These are phyloP conservation scores for Psittacus erithacus DNA, from an alignment of 2,113 vertebrate genomes.

Conservation along the genomic window DNA sequence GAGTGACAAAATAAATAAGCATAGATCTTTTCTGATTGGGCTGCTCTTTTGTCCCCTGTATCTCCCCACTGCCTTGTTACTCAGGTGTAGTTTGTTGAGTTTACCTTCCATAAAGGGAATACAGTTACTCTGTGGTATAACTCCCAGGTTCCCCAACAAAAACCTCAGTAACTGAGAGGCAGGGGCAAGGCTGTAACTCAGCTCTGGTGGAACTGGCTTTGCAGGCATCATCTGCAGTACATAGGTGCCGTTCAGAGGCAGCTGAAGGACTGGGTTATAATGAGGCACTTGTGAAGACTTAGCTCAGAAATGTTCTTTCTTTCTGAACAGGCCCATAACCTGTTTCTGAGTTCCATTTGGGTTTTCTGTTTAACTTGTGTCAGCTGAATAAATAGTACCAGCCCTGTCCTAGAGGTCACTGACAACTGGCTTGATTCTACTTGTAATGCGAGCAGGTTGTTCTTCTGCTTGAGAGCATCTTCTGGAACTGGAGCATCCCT, in stretches of 20 bases:
- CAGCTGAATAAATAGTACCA: neutral
- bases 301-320: neutral
- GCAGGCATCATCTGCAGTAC: neutral
- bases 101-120: constrained; percentile 38
- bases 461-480: constrained; percentile 24
- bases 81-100: constrained; percentile 52
- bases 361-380: neutral
- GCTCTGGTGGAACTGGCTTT: neutral
- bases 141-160: neutral
- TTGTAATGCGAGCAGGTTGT: constrained; percentile 28
- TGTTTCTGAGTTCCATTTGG: neutral
- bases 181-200: neutral
- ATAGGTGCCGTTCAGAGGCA: neutral
- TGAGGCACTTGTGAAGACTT: neutral
- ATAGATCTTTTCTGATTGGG: constrained; percentile 69
- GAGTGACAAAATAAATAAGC: constrained; percentile 62
- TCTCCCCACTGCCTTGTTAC: constrained; percentile 41
- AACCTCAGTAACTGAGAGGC: neutral
- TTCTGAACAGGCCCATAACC: neutral
- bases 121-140: neutral
- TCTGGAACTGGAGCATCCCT: constrained; percentile 23
- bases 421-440: neutral
- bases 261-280: neutral
- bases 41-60: constrained; percentile 54
- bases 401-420: neutral